Percentiles rank a stretch among this genome's conserved stretches.
These are phyloP conservation scores for Sturmia bella DNA, from an alignment of 2,888 invertebrate genomes.

Conservation along the genomic window DNA sequence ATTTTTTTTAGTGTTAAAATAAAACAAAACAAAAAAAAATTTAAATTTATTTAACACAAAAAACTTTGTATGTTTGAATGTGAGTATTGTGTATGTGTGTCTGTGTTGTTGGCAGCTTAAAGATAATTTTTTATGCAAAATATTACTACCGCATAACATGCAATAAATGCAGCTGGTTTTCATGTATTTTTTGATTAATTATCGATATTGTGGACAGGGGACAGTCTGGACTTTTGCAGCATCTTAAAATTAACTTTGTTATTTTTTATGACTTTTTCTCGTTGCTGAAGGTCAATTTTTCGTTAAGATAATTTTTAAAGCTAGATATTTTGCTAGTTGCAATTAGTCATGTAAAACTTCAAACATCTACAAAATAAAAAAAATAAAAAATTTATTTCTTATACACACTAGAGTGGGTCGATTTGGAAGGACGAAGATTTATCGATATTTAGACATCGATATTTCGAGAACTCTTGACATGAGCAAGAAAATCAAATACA, in stretches of 20 bases:
- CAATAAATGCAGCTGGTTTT: constrained; percentile 66
- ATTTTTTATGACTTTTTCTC: constrained; percentile 14
- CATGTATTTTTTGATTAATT: constrained; percentile 66
- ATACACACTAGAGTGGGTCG: no score
- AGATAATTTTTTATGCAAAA: constrained; percentile 66
- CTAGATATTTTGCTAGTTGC: constrained; percentile 51
- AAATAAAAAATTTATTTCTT: background rate
- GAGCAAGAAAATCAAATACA: no score
- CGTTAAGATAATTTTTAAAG: constrained; percentile 52
- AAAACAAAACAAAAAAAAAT: constrained; percentile 13
- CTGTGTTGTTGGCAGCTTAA: constrained; percentile 30
- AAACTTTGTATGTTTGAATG: constrained; percentile 10
- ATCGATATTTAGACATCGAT: no score
- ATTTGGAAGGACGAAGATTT: no score
- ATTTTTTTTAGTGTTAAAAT: constrained; percentile 54
- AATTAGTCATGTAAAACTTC: constrained; percentile 59
- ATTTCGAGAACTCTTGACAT: no score
- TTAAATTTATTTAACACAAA: constrained; percentile 4
- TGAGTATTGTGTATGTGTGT: background rate
- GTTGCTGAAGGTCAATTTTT: constrained; percentile 62
- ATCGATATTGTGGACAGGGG: constrained; percentile 57
- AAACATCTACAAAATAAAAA: constrained; percentile 45
- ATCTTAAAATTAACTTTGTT: constrained; percentile 40
- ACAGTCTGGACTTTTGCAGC: constrained; percentile 40
- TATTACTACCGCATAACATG: constrained; percentile 60